Conservation (phyloP, 2,113 vertebrate species). For the Azemiops feae region DNA sequence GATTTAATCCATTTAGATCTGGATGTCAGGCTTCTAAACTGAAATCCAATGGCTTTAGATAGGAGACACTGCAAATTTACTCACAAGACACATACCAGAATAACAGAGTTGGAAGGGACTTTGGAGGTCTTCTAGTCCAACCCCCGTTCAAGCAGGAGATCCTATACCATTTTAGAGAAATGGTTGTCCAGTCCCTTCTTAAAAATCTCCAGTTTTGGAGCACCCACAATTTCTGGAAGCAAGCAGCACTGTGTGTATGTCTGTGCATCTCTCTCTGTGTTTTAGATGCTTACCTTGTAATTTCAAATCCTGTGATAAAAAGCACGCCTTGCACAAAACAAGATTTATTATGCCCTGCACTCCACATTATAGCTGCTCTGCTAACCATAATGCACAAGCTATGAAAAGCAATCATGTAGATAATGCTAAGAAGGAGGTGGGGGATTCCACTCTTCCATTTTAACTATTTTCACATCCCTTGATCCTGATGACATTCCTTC, state of each 20-base stretch:
- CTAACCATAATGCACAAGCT: conserved; percentile 69
- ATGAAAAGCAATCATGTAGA: conserved; percentile 69
- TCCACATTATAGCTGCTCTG: conserved; percentile 60
- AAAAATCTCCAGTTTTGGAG: not conserved
- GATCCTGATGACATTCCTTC: not conserved
- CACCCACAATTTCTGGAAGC: not conserved
- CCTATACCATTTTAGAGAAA: not conserved
- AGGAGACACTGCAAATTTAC: not conserved
- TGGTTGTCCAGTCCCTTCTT: not conserved
- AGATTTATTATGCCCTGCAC: conserved; percentile 68
- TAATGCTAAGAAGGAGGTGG: conserved; percentile 44
- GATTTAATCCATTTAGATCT: not conserved
- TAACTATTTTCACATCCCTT: conserved; percentile 42
- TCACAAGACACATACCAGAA: not conserved
- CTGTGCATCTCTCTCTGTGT: not conserved
- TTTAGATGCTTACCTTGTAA: conserved; percentile 62
- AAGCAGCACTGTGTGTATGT: conserved; percentile 47
- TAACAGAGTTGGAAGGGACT: not conserved
- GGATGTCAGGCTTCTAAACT: not conserved
- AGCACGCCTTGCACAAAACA: conserved; percentile 41
- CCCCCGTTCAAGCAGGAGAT: not conserved
- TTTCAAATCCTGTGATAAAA: conserved; percentile 56
- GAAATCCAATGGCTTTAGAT: not conserved
- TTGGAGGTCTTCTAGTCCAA: not conserved
- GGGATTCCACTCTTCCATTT: not conserved